Conservation (phyloP, 1,140 invertebrate genomes). For the Drosophila arawakana region DNA sequence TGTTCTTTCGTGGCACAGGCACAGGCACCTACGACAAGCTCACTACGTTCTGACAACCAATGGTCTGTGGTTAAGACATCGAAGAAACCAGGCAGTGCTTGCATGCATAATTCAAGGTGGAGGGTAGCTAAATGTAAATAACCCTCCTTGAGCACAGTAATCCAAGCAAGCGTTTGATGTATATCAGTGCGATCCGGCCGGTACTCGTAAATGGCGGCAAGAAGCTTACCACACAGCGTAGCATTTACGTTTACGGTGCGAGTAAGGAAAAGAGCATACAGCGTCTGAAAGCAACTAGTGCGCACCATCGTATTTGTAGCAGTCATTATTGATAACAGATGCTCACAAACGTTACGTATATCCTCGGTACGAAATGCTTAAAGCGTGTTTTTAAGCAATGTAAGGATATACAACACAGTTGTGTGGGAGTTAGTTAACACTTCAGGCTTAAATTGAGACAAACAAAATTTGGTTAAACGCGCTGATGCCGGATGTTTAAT, state of each 20-base stretch:
- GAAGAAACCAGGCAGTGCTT: slow-evolving; percentile 87
- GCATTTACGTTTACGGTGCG: slow-evolving; percentile 85
- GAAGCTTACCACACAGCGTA: slow-evolving; percentile 90
- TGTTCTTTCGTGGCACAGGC: slow-evolving; percentile 85
- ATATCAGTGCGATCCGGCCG: slow-evolving; percentile 91
- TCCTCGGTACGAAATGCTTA: slow-evolving; percentile 89
- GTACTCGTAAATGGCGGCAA: slow-evolving; percentile 92
- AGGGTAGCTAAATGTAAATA: slow-evolving; percentile 89
- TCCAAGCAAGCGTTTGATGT: slow-evolving; percentile 93
- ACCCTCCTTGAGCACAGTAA: slow-evolving; percentile 93
- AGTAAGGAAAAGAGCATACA: slow-evolving; percentile 91
- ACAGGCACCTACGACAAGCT: slow-evolving; percentile 88
- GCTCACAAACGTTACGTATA: slow-evolving; percentile 91
- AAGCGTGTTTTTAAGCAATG: slow-evolving; percentile 91
- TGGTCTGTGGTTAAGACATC: slow-evolving; percentile 88
- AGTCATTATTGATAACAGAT: slow-evolving; percentile 93
- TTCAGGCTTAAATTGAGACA: slow-evolving; percentile 88
- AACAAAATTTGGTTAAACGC: slow-evolving; percentile 91
- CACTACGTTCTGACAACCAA: slow-evolving; percentile 89
- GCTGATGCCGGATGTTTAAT: slow-evolving; percentile 88
- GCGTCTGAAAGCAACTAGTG: slow-evolving; percentile 91
- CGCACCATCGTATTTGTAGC: slow-evolving; percentile 92
- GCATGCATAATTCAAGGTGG: slow-evolving; percentile 86
- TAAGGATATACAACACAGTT: slow-evolving; percentile 91
- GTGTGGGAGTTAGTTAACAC: slow-evolving; percentile 87